A percentile compares a stretch with the other conserved stretches of the same genome.
These are phyloP conservation scores for Drosophila yooni DNA, from an alignment of 2,888 invertebrate genomes.

Conservation along the genomic window DNA sequence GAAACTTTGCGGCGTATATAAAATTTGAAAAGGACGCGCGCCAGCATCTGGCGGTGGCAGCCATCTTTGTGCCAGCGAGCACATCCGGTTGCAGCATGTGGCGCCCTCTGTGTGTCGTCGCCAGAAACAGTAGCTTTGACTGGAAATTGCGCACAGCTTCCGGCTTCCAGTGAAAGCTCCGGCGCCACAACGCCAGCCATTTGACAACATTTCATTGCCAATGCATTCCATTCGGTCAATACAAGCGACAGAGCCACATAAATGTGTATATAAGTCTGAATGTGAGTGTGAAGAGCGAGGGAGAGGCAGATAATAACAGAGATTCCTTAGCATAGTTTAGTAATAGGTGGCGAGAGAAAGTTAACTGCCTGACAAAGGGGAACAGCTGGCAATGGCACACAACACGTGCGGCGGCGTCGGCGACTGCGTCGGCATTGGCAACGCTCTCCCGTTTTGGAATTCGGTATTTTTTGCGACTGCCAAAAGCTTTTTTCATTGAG, in stretches of 20 bases:
- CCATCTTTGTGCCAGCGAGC: conserved; percentile 24
- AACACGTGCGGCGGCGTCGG: conserved; percentile 47
- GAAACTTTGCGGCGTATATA: conserved; percentile 7
- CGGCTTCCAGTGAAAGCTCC: conserved; percentile 53
- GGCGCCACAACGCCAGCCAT: conserved; percentile 31
- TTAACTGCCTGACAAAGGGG: not conserved
- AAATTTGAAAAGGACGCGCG: conserved; percentile 27
- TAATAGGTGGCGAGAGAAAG: conserved; percentile 9
- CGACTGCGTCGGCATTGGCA: conserved; percentile 56
- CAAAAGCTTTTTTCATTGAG: conserved; percentile 62
- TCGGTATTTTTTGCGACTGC: conserved; percentile 1
- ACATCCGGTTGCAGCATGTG: conserved; percentile 16
- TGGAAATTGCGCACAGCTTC: conserved; percentile 72
- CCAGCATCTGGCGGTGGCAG: conserved; percentile 22
- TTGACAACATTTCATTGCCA: conserved; percentile 26
- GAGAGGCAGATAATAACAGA: conserved; percentile 39
- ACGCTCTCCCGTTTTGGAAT: conserved; percentile 44
- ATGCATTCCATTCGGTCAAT: conserved; percentile 28
- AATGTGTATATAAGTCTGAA: not conserved
- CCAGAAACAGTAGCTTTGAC: conserved; percentile 22
- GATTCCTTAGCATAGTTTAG: conserved; percentile 10
- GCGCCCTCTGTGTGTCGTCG: conserved; percentile 47
- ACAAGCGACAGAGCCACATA: not conserved
- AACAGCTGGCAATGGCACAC: conserved; percentile 38
- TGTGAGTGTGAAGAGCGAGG: not conserved